Evolutionary conservation across 2,888 invertebrate genomes (phyloP), one percentile per base, ranked within the genome.

Genomic region (Drosophila hawaiiensis): DNA sequence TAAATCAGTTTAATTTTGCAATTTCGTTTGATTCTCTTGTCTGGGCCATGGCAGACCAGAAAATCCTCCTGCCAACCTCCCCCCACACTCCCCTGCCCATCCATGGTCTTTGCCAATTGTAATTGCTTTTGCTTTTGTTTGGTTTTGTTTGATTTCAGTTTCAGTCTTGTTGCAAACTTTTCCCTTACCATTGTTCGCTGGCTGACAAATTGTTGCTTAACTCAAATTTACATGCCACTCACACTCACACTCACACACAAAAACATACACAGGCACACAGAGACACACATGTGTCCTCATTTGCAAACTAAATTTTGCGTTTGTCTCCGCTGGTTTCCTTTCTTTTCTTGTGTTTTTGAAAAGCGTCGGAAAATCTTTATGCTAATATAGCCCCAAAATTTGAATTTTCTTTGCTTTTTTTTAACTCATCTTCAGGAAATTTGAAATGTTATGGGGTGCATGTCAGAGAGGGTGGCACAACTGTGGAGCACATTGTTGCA

Each of bases 1-100:
- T 80, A 84, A 87, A 87, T 90, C 84, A 73, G 75, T 89, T 86
- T 85, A 90, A 87, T 90, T 86, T 90, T 85, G 71, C 84, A 84
- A 88, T 83, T 85, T 87, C 82, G 70, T 83, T 86, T 85, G 84
- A 82, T 89, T 85, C 83, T 73, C 80, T 71, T 83, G 72, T 66
- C 69, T 65, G 67, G 29, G 47, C 37, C 16, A 19, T 28, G 29
- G 14, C 33, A 35, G 33, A 29, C 28, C 41, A 16, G 22, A 25
- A 33, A 3, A 7, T 14, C 33, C 54, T 25, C 4, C 16, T 4
- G 19, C 39, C 31, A 43, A 12, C 22, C 50, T 35, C 29, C 14
- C 16, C 0, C 37, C 3, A 0, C 1, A n/a, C 14, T 10, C 22
- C 28, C 33, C 28, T 3, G 6, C 2, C 29, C 16, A 2, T 7